phyloP scores from a whole-genome alignment of 2,113 vertebrate species.

The Pseudonaja textilis region DNA sequence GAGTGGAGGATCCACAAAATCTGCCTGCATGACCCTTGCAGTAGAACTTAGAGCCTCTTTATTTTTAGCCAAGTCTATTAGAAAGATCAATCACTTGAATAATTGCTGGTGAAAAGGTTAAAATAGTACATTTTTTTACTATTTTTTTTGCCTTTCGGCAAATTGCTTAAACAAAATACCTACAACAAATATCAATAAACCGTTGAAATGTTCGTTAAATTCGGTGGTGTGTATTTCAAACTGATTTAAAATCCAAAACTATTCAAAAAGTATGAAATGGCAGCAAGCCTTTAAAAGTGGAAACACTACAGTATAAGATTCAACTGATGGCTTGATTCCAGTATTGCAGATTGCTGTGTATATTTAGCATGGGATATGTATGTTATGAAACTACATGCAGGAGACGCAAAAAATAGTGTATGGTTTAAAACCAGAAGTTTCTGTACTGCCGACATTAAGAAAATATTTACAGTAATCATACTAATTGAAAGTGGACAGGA shows the following conservation, averaged over 20 bases:
- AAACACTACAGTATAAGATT: neutral
- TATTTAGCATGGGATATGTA: neutral
- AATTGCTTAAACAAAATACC: neutral
- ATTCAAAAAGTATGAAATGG: neutral
- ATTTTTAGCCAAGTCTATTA: neutral
- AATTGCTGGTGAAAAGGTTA: neutral
- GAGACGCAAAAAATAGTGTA: neutral
- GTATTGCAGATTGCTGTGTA: neutral
- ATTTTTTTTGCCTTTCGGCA: constrained; percentile 15
- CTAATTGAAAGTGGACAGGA: neutral
- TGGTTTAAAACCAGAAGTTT: neutral
- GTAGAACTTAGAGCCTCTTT: neutral
- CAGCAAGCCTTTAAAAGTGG: neutral
- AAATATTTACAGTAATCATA: neutral
- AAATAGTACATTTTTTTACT: neutral
- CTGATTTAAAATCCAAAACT: neutral
- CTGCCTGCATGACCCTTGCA: neutral
- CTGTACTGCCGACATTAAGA: no score
- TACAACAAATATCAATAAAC: neutral
- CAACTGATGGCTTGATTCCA: neutral
- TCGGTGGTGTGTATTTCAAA: neutral
- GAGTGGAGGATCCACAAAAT: neutral
- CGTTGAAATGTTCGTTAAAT: neutral
- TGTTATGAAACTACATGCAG: neutral
- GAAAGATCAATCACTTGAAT: neutral